Base-by-base conservation (phyloP, 2,113 vertebrate genomes). In the Dolichallabes microphthalmus region DNA sequence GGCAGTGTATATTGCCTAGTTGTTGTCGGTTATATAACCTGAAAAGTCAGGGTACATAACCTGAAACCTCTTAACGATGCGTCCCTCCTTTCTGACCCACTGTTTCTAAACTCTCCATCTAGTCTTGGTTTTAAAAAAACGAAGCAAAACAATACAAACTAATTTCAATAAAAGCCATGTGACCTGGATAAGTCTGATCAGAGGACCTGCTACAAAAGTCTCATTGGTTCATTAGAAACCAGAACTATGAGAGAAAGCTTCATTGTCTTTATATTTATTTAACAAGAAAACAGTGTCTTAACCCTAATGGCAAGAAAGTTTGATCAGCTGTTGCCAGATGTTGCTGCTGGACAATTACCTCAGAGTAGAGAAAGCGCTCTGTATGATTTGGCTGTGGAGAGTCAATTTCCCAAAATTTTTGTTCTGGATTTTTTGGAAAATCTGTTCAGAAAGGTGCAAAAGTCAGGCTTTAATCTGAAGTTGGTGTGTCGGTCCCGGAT, bases 391-490 rank as follows among this genome's bases (percentile, higher is more conserved):
- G 14, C 27, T 55, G 27, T 55, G 73, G 50, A 17, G 8, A 17
- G 25, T 4, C 4, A 53, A 12, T 22, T 82, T 32, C 20, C 17
- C 17, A 35, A 11, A 50, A 1, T 2, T 14, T 53, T 75, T 9
- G 4, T 2, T 53, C n/a, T 30, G 25, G 53, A 55, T n/a, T 14
- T 8, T 55, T n/a, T 3, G 27, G 14, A 10, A 30, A 27, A 19
- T 25, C 13, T 15, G n/a, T 30, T 55, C 27, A 22, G 15, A 32
- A 58, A 19, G 76, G 58, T 32, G 55, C 76, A 78, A 58, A 78
- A 78, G 58, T 78, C 76, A 78, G 76, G 53, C n/a, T 77, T 77
- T 77, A 77, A 55, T 19, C 15, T 4, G n/a, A 53, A 9, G n/a
- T 76, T 0, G 22, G 25, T 53, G 14, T 17, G 12, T 27, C 27